phyloP scores from a whole-genome alignment of 2,888 invertebrate genomes.

The Pseudococcus longispinus region DNA sequence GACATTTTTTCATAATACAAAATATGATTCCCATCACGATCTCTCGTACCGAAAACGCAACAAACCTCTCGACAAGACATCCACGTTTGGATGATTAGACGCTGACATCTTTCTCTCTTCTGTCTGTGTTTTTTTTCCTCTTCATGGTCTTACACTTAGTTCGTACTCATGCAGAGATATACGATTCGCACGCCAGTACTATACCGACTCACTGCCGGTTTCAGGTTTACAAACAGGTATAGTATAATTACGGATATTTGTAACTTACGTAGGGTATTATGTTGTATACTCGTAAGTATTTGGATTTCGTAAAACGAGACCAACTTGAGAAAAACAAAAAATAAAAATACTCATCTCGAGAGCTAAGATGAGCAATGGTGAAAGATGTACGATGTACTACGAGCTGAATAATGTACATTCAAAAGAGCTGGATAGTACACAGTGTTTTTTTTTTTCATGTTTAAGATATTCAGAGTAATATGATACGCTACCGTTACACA shows the following conservation, averaged over 20 bases:
- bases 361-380: background rate
- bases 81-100: background rate
- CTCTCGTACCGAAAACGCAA: background rate
- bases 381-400: background rate
- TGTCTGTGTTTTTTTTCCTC: background rate
- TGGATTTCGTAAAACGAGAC: background rate
- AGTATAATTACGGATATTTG: background rate
- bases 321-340: background rate
- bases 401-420: background rate
- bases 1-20: background rate
- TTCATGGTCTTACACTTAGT: too few relatives aligned
- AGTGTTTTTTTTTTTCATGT: background rate
- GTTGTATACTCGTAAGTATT: background rate
- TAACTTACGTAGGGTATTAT: background rate
- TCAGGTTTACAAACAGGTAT: background rate
- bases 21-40: constrained; percentile 11
- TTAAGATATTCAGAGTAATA: background rate
- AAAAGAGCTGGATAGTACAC: background rate
- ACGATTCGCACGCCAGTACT: background rate
- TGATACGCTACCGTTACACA: background rate
- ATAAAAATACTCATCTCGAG: background rate
- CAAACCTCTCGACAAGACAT: background rate
- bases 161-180: too few relatives aligned
- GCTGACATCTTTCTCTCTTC: background rate
- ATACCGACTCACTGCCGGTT: background rate